Conservation (phyloP, 1,140 invertebrate genomes). For the Linepithema humile region DNA sequence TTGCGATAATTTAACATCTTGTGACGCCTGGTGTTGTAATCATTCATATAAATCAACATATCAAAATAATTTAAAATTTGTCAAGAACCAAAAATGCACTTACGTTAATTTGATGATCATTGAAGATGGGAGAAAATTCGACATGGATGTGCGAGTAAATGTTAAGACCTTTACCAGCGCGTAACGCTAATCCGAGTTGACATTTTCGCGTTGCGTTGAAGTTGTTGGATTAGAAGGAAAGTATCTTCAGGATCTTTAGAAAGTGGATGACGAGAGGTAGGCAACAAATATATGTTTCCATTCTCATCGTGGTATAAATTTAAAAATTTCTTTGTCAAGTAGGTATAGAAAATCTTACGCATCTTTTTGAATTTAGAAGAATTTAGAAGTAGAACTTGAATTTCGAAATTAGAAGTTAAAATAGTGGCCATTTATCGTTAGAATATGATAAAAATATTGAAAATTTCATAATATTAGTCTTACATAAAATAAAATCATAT, state of each 20-base stretch:
- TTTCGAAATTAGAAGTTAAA: no score
- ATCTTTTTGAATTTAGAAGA: no score
- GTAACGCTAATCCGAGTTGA: slow-evolving; percentile 29
- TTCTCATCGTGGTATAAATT: not conserved
- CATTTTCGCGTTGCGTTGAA: slow-evolving; percentile 65
- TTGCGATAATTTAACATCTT: not conserved
- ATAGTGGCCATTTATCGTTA: no score
- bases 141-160: not conserved
- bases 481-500: not conserved
- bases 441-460: no score
- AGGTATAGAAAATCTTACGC: slow-evolving; percentile 21
- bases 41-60: not conserved
- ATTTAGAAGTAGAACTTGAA: no score
- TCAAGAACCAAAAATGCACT: not conserved
- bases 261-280: slow-evolving; percentile 35
- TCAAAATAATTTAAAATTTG: not conserved
- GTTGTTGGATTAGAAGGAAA: slow-evolving; percentile 12
- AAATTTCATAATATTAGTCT: no score
- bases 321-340: not conserved
- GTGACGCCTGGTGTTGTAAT: not conserved
- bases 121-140: not conserved
- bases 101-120: not conserved
- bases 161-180: slow-evolving; percentile 36
- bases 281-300: slow-evolving; percentile 1
- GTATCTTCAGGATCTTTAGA: not conserved